Conservation (phyloP, 64 coral and sea anemone genomes). For the Dendrophyllia cribrosa region DNA sequence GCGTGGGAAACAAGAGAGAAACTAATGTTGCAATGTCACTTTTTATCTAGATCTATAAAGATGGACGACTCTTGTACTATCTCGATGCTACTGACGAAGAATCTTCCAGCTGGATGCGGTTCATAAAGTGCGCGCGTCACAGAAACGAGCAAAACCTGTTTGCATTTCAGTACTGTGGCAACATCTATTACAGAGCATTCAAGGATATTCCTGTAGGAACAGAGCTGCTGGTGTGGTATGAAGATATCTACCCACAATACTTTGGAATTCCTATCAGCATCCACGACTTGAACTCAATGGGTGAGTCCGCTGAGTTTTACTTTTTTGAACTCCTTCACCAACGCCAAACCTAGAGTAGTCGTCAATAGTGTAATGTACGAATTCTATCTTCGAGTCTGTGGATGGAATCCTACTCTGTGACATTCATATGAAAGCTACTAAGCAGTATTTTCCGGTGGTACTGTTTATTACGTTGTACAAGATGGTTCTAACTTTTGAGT, state of each 20-base stretch:
- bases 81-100: slow-evolving; percentile 74
- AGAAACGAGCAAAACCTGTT: slow-evolving; percentile 79
- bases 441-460: too few relatives aligned
- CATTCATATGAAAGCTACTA: background rate
- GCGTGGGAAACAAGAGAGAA: too few relatives aligned
- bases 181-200: slow-evolving; percentile 82
- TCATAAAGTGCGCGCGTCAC: slow-evolving; percentile 82
- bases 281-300: slow-evolving; percentile 41
- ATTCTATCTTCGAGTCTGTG: too few relatives aligned
- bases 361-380: too few relatives aligned
- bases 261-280: slow-evolving; percentile 74
- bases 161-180: slow-evolving; percentile 79
- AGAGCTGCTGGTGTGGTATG: slow-evolving; percentile 87
- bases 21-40: too few relatives aligned
- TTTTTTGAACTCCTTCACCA: background rate
- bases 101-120: slow-evolving; percentile 86
- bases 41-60: slow-evolving; percentile 71
- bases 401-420: too few relatives aligned
- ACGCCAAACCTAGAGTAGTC: too few relatives aligned
- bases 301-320: background rate
- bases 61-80: slow-evolving; percentile 62
- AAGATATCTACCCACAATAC: slow-evolving; percentile 75
- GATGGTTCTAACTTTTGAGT: too few relatives aligned
- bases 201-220: slow-evolving; percentile 75
- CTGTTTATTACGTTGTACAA: too few relatives aligned